phyloP scores from a whole-genome alignment of 2,888 invertebrate genomes.

The Masnerella sp. region DNA sequence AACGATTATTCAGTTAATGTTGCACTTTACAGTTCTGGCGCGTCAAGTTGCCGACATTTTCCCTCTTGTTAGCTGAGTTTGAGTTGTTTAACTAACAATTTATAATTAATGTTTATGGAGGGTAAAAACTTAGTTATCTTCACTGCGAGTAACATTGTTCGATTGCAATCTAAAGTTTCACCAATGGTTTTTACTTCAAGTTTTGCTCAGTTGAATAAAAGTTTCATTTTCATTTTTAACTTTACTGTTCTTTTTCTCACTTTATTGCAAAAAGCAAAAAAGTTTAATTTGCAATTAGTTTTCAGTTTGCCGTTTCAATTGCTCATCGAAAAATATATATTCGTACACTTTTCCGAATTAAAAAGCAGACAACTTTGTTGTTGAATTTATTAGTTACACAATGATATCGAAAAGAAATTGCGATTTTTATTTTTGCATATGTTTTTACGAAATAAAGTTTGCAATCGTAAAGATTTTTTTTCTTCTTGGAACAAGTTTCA shows the following conservation, averaged over 20 bases:
- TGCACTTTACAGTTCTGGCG: slow-evolving; percentile 17
- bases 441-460: too few species aligned
- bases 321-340: background rate
- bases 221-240: background rate
- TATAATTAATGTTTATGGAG: slow-evolving; percentile 35
- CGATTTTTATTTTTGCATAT: too few species aligned
- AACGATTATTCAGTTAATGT: slow-evolving; percentile 31
- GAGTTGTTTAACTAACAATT: slow-evolving; percentile 40
- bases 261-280: too few species aligned
- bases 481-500: background rate
- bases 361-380: background rate
- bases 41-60: slow-evolving; percentile 32
- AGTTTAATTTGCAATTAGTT: background rate
- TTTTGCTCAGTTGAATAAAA: slow-evolving; percentile 10
- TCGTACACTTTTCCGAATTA: background rate
- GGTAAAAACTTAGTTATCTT: slow-evolving; percentile 30
- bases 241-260: background rate
- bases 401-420: background rate
- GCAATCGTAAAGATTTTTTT: background rate
- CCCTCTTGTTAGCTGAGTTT: slow-evolving; percentile 13
- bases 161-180: slow-evolving; percentile 22
- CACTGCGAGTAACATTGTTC: slow-evolving; percentile 5
- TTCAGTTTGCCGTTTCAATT: background rate
- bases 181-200: slow-evolving; percentile 8
- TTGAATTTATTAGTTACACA: too few species aligned